Conservation (phyloP, 2,113 vertebrate species). For the Numida meleagris region DNA sequence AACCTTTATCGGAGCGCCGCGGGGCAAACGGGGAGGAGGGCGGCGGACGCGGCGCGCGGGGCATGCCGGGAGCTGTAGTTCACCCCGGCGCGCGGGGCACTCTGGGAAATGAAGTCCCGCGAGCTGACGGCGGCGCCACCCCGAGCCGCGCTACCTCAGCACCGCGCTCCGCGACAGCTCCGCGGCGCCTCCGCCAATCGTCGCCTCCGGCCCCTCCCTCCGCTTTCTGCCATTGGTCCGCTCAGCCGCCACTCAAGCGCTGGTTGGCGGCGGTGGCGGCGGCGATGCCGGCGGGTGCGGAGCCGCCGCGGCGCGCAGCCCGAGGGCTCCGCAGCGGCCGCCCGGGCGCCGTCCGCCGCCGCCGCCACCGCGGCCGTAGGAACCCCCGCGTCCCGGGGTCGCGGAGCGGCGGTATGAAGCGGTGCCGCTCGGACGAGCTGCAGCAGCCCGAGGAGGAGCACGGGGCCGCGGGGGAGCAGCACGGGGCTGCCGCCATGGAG, state of each 20-base stretch:
- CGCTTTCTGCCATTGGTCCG: accelerated
- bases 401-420: conserved; percentile 79
- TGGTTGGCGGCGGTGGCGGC: neutral
- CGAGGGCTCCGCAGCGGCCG: conserved; percentile 14
- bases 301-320: neutral
- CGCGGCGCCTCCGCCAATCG: neutral
- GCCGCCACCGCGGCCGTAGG: neutral
- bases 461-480: conserved; percentile 70
- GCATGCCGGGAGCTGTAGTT: conserved; percentile 73
- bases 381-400: neutral
- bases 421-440: conserved; percentile 83
- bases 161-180: neutral
- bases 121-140: too few species aligned
- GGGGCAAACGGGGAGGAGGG: conserved; percentile 47
- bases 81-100: accelerated
- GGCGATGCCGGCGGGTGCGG: neutral
- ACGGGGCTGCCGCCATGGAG: conserved; percentile 69
- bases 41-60: neutral
- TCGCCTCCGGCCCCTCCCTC: neutral
- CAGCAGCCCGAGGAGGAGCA: conserved; percentile 75
- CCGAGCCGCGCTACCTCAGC: too few species aligned
- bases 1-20: conserved; percentile 67
- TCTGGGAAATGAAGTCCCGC: conserved; percentile 7
- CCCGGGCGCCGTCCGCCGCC: neutral
- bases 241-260: neutral